Evolutionary conservation across 2,888 invertebrate genomes (phyloP).

Genomic region (Callosobruchus maculatus): DNA sequence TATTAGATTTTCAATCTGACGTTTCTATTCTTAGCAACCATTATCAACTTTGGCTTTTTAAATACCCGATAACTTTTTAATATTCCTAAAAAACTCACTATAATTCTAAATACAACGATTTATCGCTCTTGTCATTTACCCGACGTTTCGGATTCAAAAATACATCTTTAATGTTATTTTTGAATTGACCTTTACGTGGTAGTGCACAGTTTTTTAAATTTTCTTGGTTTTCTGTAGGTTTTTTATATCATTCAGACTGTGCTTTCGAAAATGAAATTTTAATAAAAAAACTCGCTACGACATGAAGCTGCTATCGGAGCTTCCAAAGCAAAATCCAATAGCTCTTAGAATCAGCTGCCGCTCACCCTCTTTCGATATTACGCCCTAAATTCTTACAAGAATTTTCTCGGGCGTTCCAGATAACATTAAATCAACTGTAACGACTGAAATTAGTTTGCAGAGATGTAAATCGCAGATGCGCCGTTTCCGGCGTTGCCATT

Average conservation of each 20-base stretch:
- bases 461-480: conserved; percentile 39
- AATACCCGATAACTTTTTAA: too few relatives aligned
- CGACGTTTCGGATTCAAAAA: too few relatives aligned
- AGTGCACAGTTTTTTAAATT: too few relatives aligned
- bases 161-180: too few relatives aligned
- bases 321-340: not conserved
- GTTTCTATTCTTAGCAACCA: too few relatives aligned
- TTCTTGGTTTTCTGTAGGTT: too few relatives aligned
- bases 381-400: not conserved
- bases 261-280: not conserved
- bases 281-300: not conserved
- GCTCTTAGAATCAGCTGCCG: not conserved
- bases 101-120: too few relatives aligned
- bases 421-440: conserved; percentile 31
- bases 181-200: too few relatives aligned
- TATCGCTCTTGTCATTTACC: too few relatives aligned
- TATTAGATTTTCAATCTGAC: too few relatives aligned
- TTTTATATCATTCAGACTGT: not conserved
- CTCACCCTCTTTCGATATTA: not conserved
- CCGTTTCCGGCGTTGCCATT: conserved; percentile 11
- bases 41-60: too few relatives aligned
- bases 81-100: too few relatives aligned
- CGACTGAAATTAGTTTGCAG: conserved; percentile 35
- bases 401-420: not conserved
- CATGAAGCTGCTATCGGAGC: not conserved